phyloP scores from a whole-genome alignment of 2,797 vertebrate genomes.

The Manis crassicaudata region DNA sequence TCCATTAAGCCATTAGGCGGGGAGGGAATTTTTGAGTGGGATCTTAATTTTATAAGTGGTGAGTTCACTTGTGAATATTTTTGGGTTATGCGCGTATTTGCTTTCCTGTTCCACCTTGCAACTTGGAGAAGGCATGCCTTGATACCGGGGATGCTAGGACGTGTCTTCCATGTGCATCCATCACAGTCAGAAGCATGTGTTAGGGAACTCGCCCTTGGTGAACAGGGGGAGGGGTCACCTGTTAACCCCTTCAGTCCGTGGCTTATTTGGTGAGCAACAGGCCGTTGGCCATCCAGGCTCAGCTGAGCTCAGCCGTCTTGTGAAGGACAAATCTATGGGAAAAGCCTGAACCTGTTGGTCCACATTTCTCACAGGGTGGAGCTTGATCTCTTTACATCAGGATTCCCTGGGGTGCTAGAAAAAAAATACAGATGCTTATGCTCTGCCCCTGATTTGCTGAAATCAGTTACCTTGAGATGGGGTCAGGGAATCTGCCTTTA shows the following conservation, averaged over 20 bases:
- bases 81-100: not conserved
- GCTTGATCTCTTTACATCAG: too few relatives aligned
- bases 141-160: not conserved
- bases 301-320: not conserved
- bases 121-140: not conserved
- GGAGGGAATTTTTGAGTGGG: not conserved
- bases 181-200: not conserved
- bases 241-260: not conserved
- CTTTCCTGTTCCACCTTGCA: not conserved
- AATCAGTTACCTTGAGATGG: not conserved
- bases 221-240: not conserved
- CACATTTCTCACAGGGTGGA: not conserved
- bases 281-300: too few relatives aligned
- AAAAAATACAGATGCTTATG: not conserved
- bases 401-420: not conserved
- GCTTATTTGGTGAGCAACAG: not conserved
- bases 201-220: not conserved
- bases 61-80: not conserved
- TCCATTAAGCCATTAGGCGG: not conserved
- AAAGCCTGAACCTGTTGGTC: not conserved
- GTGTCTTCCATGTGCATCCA: accelerated
- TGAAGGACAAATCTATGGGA: not conserved
- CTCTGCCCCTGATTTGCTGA: not conserved
- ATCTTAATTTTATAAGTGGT: not conserved
- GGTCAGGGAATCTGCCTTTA: not conserved